Evolutionary conservation across 2,113 vertebrate species (phyloP), one percentile per base, ranked within the genome.

Genomic region (Thalassarche chlororhynchos): DNA sequence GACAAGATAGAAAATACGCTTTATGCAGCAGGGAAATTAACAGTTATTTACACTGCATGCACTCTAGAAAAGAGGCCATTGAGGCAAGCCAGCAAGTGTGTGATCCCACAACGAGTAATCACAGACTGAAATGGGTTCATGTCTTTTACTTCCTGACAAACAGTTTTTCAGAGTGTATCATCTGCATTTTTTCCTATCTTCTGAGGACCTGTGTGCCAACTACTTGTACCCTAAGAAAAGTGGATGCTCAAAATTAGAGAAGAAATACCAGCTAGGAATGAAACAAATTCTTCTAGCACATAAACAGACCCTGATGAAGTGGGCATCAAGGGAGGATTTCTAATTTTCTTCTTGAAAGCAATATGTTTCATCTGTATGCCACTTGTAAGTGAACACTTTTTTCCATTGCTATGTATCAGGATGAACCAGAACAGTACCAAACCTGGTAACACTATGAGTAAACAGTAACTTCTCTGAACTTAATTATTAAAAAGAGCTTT

Each of bases 341-440:
- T 95, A 80, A 94, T 97, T 97, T 96, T 89, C 84, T 72, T 93
- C 84, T 65, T 94, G 87, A 90, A 95, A 81, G 83, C 89, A 96
- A 31, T 84, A 92, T 82, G 57, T 84, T 94, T 94, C 84, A 85
- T 89, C 62, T 83, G 23, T 55, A 61, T 70, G 38, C 70, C 58
- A 91, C 84, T 89, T 94, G 26, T 3, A 75, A 82, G 5, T 42
- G n/a, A 83, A 68, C 77, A 24, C 4, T 93, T 83, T 49, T 90
- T 93, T 86, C 46, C 36, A 77, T 79, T 3, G 2, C 61, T 79
- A 3, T 51, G 14, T 82, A 79, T 76, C 52, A 77, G 8, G 18
- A 75, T 61, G 54, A 95, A 80, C 46, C 26, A 85, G 66, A 87
- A 82, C 7, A 40, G 32, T 29, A 79, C 11, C 49, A 85, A 93